Evolutionary conservation across 2,888 invertebrate species (phyloP), one percentile per base, ranked within the genome.

Genomic region (Phytoseiulus persimilis): DNA sequence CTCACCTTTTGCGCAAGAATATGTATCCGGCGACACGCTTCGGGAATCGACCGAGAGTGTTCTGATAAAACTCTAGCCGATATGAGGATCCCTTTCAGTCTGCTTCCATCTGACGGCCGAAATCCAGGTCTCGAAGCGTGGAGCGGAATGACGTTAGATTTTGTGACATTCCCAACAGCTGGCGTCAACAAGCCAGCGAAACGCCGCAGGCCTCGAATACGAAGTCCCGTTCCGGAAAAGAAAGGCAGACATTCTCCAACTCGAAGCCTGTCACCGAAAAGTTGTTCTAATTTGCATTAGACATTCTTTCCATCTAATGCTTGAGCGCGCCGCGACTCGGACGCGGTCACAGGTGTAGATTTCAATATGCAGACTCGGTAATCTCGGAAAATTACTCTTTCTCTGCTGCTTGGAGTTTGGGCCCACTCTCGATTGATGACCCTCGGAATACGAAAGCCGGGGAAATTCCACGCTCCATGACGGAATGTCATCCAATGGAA

Each of bases 221-320:
- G 18, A 18, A 65, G 65, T 65, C 65, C 18, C 11, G 14, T 28
- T 28, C 28, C 11, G 28, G 28, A 65, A 65, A 65, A 28, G 65
- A 14, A 65, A 65, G 18, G 65, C 65, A 65, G 65, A 65, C 65
- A 23, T 65, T 65, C 65, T 65, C 18, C 28, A 6, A 23, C 23
- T 65, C 65, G 9, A 65, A 65, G 65, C 65, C 5, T 23, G 65
- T 23, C 65, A 65, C 65, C 65, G 65, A 65, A 65, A 65, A 65
- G 65, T 65, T 65, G 65, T 65, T 65, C 65, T 65, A 65, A 65
- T 65, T 65, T 65, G 65, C 65, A 65, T 65, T 65, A 65, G 65
- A 65, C 65, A 65, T 65, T 65, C 28, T 65, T 28, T 23, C 65
- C 18, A 14, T 65, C 65, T 65, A 28, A 65, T 65, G 65, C 65